Conservation (phyloP, 2,113 vertebrate species). For the Lampris incognitus region DNA sequence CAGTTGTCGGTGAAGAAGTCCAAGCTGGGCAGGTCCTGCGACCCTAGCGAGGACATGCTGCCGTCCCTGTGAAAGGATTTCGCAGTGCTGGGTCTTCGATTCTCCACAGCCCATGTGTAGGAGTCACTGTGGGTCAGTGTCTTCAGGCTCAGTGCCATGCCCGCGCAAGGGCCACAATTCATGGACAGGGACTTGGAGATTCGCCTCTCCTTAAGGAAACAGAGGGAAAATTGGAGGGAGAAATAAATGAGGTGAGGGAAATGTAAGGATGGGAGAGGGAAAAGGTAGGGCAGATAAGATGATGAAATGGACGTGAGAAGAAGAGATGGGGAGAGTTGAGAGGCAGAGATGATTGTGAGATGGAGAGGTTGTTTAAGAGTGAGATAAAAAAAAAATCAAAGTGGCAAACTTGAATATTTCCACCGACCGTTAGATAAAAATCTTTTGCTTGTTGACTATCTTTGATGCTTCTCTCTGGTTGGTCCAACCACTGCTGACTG, state of each 20-base stretch:
- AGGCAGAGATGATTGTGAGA: conserved; percentile 44
- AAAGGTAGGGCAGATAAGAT: conserved; percentile 25
- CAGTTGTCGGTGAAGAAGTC: conserved; percentile 75
- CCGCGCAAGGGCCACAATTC: conserved; percentile 64
- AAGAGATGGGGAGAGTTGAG: conserved; percentile 7
- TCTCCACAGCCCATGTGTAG: conserved; percentile 87
- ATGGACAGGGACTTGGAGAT: conserved; percentile 74
- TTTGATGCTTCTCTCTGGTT: too few species aligned
- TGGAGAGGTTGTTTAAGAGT: not conserved
- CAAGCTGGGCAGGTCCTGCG: conserved; percentile 74
- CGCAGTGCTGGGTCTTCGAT: conserved; percentile 75
- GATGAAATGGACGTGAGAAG: conserved; percentile 41
- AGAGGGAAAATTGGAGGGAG: conserved; percentile 5
- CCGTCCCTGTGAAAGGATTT: conserved; percentile 66
- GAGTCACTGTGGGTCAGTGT: conserved; percentile 83
- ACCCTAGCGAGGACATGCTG: conserved; percentile 71
- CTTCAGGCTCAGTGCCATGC: conserved; percentile 32
- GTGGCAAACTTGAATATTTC: too few species aligned
- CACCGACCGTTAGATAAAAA: too few species aligned
- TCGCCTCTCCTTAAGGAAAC: conserved; percentile 50
- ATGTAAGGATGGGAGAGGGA: conserved; percentile 37
- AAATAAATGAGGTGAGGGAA: conserved; percentile 29
- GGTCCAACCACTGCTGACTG: too few species aligned
- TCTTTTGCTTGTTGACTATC: too few species aligned
- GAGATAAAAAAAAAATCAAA: too few species aligned